These are phyloP conservation scores for Sebastes steindachneri DNA, from an alignment of 2,797 vertebrate species.

Conservation along the genomic window DNA sequence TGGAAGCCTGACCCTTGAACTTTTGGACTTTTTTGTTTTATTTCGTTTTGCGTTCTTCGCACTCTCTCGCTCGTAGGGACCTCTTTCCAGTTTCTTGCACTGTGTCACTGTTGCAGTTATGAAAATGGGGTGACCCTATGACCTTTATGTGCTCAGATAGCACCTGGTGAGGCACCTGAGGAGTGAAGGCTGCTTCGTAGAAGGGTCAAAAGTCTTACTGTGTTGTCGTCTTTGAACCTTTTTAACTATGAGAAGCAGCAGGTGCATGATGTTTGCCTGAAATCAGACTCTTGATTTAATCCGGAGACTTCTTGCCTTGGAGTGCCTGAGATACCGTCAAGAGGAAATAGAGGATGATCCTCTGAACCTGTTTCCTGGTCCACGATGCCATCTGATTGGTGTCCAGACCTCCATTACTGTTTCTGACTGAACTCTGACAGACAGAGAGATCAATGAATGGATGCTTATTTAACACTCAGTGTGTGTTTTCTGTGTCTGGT, in stretches of 20 bases:
- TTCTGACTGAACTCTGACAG: constrained; percentile 33
- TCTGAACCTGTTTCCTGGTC: constrained; percentile 26
- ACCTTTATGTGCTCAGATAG: constrained; percentile 33
- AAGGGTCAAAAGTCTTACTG: constrained; percentile 17
- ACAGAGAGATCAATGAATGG: constrained; percentile 36
- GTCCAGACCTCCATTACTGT: constrained; percentile 34
- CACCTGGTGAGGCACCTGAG: constrained; percentile 6
- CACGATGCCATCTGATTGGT: constrained; percentile 25
- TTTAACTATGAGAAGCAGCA: constrained; percentile 18
- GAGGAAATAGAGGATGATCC: background rate
- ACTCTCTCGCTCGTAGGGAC: constrained; percentile 48
- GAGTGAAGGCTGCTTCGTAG: constrained; percentile 37
- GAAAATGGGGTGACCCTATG: constrained; percentile 27
- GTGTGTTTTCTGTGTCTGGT: constrained; percentile 66
- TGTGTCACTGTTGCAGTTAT: constrained; percentile 36
- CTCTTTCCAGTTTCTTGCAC: constrained; percentile 38
- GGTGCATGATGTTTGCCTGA: constrained; percentile 27
- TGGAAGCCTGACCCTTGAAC: constrained; percentile 78
- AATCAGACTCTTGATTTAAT: constrained; percentile 33
- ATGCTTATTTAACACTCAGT: constrained; percentile 63
- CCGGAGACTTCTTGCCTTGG: constrained; percentile 41
- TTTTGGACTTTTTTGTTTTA: constrained; percentile 7
- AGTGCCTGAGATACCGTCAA: constrained; percentile 61
- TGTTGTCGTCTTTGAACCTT: constrained; percentile 7
- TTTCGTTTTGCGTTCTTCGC: constrained; percentile 47